Conservation (phyloP, 1,140 invertebrate species). For the Drosophila mauritiana region DNA sequence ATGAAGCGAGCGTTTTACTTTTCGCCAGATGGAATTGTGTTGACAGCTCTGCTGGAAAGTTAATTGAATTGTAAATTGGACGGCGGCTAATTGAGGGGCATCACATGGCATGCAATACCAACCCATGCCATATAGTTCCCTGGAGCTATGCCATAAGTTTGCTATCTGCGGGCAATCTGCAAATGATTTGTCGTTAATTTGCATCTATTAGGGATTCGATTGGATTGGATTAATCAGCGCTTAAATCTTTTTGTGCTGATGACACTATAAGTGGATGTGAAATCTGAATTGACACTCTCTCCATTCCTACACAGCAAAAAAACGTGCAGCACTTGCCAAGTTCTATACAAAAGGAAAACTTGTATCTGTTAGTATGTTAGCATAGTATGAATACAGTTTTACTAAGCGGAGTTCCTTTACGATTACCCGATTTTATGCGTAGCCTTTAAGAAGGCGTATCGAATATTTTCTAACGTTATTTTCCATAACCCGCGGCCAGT, state of each 20-base stretch:
- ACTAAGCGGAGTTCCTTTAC: conserved; percentile 11
- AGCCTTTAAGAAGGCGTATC: conserved; percentile 39
- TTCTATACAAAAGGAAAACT: neutral
- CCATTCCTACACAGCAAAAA: neutral
- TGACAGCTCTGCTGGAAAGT: conserved; percentile 71
- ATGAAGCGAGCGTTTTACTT: conserved; percentile 68
- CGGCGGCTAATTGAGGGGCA: conserved; percentile 65
- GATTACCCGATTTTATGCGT: conserved; percentile 22
- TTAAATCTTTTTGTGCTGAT: conserved; percentile 18
- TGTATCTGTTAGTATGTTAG: neutral
- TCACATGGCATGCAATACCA: neutral
- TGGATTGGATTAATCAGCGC: conserved; percentile 40
- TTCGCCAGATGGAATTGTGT: conserved; percentile 44
- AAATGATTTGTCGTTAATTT: conserved; percentile 57
- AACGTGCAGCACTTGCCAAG: too few relatives aligned
- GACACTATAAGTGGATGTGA: conserved; percentile 23
- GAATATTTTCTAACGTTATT: conserved; percentile 40
- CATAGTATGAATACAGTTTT: neutral
- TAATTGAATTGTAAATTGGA: conserved; percentile 81
- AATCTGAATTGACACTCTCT: conserved; percentile 27
- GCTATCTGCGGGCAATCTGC: conserved; percentile 46
- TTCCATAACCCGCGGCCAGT: conserved; percentile 50
- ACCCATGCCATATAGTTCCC: conserved; percentile 5
- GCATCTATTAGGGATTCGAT: conserved; percentile 48
- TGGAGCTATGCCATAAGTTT: conserved; percentile 26